These are phyloP conservation scores for Sebastes flavidus DNA, from an alignment of 2,797 vertebrate species.

Conservation along the genomic window DNA sequence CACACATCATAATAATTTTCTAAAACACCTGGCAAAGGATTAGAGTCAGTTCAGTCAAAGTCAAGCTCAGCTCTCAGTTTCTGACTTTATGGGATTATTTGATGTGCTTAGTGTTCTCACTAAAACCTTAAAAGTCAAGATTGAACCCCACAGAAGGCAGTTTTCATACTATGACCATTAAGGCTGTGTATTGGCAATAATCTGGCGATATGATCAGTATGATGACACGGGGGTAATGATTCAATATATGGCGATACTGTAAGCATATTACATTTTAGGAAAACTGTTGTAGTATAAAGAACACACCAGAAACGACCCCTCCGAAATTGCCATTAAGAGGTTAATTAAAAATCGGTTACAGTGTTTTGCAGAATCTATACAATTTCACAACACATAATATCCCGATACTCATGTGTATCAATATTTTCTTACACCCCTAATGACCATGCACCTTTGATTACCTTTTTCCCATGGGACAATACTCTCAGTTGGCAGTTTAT, in stretches of 20 bases:
- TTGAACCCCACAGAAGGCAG: background rate
- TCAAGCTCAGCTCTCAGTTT: background rate
- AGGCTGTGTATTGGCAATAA: too few species aligned
- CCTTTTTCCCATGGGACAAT: background rate
- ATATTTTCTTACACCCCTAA: too few species aligned
- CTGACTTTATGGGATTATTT: background rate
- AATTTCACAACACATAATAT: too few species aligned
- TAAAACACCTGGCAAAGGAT: background rate
- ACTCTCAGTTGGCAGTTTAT: background rate
- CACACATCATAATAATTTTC: background rate
- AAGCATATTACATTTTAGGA: too few species aligned
- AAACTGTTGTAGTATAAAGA: too few species aligned
- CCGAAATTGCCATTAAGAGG: too few species aligned
- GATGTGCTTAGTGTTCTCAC: background rate
- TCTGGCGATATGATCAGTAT: too few species aligned
- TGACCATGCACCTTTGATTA: background rate
- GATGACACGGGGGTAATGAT: too few species aligned
- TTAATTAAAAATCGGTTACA: too few species aligned
- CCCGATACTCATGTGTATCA: accelerated
- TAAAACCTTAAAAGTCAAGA: background rate
- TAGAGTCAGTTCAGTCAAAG: background rate
- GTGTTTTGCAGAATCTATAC: too few species aligned
- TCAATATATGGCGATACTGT: too few species aligned
- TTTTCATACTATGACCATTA: background rate
- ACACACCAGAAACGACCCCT: too few species aligned